Conservation (phyloP, 1,140 invertebrate genomes). For the Philotrypesis tridentata region DNA sequence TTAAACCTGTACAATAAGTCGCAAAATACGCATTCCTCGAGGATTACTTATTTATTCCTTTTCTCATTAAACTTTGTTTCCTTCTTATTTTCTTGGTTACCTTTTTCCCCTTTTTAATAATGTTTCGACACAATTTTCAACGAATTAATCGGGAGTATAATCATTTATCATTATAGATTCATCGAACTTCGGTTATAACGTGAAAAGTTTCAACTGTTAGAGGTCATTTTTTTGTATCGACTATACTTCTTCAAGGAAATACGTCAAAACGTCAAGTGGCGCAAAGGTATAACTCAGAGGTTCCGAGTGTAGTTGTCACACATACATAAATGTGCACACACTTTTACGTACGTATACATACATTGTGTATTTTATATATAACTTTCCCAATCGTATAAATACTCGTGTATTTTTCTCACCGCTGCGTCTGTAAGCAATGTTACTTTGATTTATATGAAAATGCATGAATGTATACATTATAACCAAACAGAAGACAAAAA, state of each 20-base stretch:
- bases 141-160: constrained; percentile 39
- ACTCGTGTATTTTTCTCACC: background rate
- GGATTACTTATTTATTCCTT: constrained; percentile 15
- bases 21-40: constrained; percentile 43
- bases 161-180: constrained; percentile 38
- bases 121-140: constrained; percentile 35
- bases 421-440: background rate
- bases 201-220: constrained; percentile 34
- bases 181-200: constrained; percentile 43
- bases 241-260: constrained; percentile 8
- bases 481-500: background rate
- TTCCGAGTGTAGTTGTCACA: too few relatives aligned
- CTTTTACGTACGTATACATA: background rate
- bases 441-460: background rate
- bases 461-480: background rate
- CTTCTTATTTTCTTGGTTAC: background rate
- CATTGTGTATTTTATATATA: background rate
- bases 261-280: background rate
- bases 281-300: background rate
- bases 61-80: constrained; percentile 16
- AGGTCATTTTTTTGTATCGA: background rate
- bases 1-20: constrained; percentile 45
- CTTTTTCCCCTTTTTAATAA: constrained; percentile 3
- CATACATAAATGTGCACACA: too few relatives aligned
- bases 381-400: too few relatives aligned